Evolutionary conservation across 2,113 vertebrate species (phyloP), one percentile per base, ranked within the genome.

Genomic region (Oncorhynchus tshawytscha): DNA sequence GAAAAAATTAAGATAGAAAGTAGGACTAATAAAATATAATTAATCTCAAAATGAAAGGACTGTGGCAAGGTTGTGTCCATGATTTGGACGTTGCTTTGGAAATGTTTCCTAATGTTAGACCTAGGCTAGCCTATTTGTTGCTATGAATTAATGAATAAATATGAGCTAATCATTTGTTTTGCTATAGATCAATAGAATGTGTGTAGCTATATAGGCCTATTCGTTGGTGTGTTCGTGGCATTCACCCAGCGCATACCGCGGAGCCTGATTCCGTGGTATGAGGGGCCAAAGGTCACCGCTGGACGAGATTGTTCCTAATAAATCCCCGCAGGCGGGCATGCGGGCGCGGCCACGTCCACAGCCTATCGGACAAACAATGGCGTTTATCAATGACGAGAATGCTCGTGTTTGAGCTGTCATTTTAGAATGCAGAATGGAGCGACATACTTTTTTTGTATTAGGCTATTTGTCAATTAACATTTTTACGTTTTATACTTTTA

Each of bases 241-340:
- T 86, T 86, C 78, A 81, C 84, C 69, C 82, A 24, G 72, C 39
- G 31, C 76, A 54, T 76, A 79, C 79, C 66, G 72, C 76, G 71
- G 68, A 73, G 83, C 84, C 86, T 85, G 85, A 86, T 80, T 84
- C 86, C 82, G 84, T 89, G 90, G 91, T 90, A 90, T 92, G 91
- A 88, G 68, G 77, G 89, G 90, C 86, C 89, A 91, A 86, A 90
- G 91, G 91, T 91, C 89, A 86, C 84, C 64, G 3, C 82, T 70
- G 90, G 88, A 87, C 90, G 86, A 87, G 88, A 89, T 87, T 66
- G 29, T 84, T 80, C 87, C 39, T 45, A 54, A 87, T 82, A 89
- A 87, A 91, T 89, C 88, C 90, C 84, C 81, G 84, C 78, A 82
- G 87, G 89, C 84, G 88, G 76, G 87, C 64, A 68, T 31, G 67